Evolutionary conservation across 2,888 invertebrate species (phyloP), one percentile per base, ranked within the genome.

Genomic region (Encarsia formosa): DNA sequence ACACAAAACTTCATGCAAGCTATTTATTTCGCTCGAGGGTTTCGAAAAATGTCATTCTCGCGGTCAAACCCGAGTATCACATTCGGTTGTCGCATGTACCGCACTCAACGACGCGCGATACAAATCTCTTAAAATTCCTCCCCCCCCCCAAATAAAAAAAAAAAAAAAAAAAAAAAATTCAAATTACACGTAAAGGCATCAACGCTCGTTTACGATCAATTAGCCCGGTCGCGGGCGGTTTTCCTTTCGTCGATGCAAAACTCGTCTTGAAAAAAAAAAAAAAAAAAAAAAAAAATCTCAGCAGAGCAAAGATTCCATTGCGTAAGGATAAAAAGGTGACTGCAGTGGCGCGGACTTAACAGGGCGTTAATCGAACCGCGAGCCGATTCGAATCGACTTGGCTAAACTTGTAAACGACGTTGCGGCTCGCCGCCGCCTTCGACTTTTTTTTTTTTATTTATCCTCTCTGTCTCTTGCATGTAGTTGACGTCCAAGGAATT

Each of bases 351-450:
- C 31, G 9, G 13, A 31, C 8, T 26, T 26, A 8, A 11, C 26
- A 26, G 41, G 50, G 58, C 46, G 58, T 58, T 59, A 56, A 64
- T 54, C 59, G 60, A 52, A 60, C 57, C 56, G 56, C 57, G 59
- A 60, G 52, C 54, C 59, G 59, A 63, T 63, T 55, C 42, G 59
- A 63, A 59, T 58, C 56, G 59, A 63, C 59, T 59, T 45, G 52
- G 40, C 22, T 35, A 57, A 52, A 49, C 41, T 55, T 52, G 52
- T 57, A 47, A 47, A 47, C 48, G 59, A 53, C 35, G 52, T 32
- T 32, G 13, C 32, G 48, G 57, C 58, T 57, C 56, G 53, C 52
- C 32, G n/a, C 13, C 32, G 13, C 32, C 9, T 32, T 32, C 32
- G 13, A 11, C 32, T 32, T 15, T 32, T 15, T 32, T 15, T 32